Conservation (phyloP, 2,113 vertebrate species). For the Saguinus midas region DNA sequence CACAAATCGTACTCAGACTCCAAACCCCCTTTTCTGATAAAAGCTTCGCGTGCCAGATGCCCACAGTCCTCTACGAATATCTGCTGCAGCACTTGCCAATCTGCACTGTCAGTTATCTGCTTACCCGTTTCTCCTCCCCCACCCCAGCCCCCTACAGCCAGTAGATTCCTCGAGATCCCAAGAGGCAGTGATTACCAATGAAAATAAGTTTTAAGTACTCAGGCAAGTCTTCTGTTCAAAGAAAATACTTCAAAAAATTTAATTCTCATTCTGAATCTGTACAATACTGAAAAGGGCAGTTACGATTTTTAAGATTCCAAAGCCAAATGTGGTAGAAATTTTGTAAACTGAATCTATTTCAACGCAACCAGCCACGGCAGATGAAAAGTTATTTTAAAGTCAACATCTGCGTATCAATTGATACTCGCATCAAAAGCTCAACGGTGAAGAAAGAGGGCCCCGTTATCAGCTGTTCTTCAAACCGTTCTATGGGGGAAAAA, state of each 20-base stretch:
- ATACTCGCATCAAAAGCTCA: neutral
- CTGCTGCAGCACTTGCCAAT: neutral
- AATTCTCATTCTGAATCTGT: neutral
- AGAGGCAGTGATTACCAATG: neutral
- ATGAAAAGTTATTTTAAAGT: neutral
- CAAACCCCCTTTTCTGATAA: neutral
- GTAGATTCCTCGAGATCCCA: neutral
- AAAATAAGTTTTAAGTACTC: neutral
- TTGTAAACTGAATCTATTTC: neutral
- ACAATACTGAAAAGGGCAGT: neutral
- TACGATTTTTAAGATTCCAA: neutral
- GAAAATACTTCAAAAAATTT: neutral
- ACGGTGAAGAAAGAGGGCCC: neutral
- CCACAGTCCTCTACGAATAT: neutral
- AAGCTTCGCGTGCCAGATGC: neutral
- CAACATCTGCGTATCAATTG: neutral
- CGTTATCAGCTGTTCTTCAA: neutral
- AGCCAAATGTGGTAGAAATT: neutral
- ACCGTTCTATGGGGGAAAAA: neutral
- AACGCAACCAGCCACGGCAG: neutral
- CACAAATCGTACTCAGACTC: neutral
- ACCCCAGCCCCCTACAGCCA: neutral
- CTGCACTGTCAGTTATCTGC: neutral
- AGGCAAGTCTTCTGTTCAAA: neutral
- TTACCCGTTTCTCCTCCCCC: neutral